phyloP scores from a whole-genome alignment of 2,888 invertebrate genomes.

The Criorhina ranunculi region DNA sequence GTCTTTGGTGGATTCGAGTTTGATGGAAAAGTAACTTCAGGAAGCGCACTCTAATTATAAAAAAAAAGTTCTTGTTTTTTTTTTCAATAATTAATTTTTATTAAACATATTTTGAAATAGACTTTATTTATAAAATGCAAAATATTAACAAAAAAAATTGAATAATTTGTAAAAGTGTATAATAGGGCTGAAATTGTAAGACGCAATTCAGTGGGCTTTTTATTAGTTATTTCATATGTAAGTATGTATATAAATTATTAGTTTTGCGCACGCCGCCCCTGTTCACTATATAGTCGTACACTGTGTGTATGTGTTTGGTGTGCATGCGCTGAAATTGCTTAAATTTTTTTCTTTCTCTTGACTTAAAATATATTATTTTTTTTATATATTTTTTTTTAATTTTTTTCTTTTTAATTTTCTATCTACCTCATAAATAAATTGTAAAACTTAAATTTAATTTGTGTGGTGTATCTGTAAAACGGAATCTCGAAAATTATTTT shows the following conservation, averaged over 20 bases:
- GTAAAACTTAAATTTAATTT: constrained; percentile 78
- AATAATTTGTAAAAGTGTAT: constrained; percentile 77
- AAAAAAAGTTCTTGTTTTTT: constrained; percentile 7
- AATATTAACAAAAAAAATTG: constrained; percentile 74
- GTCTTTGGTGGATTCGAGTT: too few species aligned
- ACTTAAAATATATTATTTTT: constrained; percentile 67
- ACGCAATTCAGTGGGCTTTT: constrained; percentile 76
- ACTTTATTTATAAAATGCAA: constrained; percentile 77
- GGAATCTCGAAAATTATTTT: constrained; percentile 64
- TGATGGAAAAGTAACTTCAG: too few species aligned
- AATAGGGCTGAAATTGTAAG: constrained; percentile 77
- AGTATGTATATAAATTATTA: constrained; percentile 69
- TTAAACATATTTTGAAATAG: constrained; percentile 77
- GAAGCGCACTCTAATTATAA: too few species aligned
- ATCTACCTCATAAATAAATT: constrained; percentile 73
- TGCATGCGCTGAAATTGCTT: constrained; percentile 75
- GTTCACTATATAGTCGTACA: constrained; percentile 46
- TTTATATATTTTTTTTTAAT: constrained; percentile 65
- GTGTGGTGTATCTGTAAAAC: constrained; percentile 64
- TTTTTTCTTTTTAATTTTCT: constrained; percentile 64
- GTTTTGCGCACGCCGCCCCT: constrained; percentile 57
- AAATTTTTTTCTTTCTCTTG: constrained; percentile 49
- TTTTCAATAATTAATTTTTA: constrained; percentile 75
- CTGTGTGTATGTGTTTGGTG: constrained; percentile 31
- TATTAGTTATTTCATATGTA: constrained; percentile 65